Conservation (phyloP, 2,888 invertebrate genomes). For the Axea sp. region DNA sequence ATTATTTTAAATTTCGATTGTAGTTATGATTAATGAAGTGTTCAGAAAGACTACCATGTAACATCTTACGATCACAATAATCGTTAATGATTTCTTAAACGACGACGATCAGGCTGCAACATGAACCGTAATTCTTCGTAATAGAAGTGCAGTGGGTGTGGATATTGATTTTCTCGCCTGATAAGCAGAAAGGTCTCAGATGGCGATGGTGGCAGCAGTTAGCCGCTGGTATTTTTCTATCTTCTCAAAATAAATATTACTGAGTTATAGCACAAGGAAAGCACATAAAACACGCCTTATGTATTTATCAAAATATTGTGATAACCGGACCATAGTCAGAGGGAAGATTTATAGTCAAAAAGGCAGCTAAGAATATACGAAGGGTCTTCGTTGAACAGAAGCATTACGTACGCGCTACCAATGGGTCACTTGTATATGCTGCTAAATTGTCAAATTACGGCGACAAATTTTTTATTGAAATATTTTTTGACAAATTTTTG, state of each 20-base stretch:
- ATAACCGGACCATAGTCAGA: slow-evolving; percentile 68
- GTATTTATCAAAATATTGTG: slow-evolving; percentile 79
- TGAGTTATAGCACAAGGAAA: slow-evolving; percentile 72
- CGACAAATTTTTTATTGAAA: not conserved
- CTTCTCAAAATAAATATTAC: slow-evolving; percentile 74
- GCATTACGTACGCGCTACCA: slow-evolving; percentile 55
- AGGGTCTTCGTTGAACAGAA: slow-evolving; percentile 34
- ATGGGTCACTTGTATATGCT: slow-evolving; percentile 35
- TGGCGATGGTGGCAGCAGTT: slow-evolving; percentile 63
- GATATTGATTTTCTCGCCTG: slow-evolving; percentile 67
- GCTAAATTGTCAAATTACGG: slow-evolving; percentile 21
- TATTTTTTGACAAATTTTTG: no score
- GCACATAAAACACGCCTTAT: slow-evolving; percentile 74
- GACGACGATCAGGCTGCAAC: slow-evolving; percentile 4
- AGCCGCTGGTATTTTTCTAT: slow-evolving; percentile 72
- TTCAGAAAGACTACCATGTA: no score
- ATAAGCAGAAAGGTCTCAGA: slow-evolving; percentile 66
- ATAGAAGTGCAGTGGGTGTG: slow-evolving; percentile 48
- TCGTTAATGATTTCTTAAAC: slow-evolving; percentile 5
- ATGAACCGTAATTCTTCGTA: slow-evolving; percentile 29
- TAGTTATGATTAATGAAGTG: no score
- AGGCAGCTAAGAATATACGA: slow-evolving; percentile 26
- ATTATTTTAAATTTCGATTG: no score
- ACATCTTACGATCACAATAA: no score
- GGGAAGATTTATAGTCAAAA: slow-evolving; percentile 66